A percentile compares a stretch with the other conserved stretches of the same genome.
These are phyloP conservation scores for Acronicta alni DNA, from an alignment of 2,888 invertebrate genomes.

Conservation along the genomic window DNA sequence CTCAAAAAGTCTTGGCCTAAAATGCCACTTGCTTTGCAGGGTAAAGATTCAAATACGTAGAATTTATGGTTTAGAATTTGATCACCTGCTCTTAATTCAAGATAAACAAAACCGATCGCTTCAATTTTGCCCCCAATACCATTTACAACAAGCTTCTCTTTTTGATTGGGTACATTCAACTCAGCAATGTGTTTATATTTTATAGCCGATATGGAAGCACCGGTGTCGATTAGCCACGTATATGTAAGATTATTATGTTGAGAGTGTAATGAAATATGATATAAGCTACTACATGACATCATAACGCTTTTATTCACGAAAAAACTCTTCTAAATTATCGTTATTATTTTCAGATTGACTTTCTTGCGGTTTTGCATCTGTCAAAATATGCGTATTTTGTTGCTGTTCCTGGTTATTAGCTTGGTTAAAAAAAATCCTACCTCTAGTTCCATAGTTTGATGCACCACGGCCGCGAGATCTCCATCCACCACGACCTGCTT, in stretches of 20 bases:
- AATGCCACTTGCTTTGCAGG: constrained; percentile 17
- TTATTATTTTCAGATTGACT: constrained; percentile 6
- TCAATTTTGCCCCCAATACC: constrained; percentile 14
- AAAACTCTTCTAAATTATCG: constrained; percentile 5
- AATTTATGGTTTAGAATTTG: constrained; percentile 9
- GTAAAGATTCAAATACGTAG: constrained; percentile 13
- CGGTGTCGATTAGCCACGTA: constrained; percentile 9
- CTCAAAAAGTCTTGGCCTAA: constrained; percentile 10
- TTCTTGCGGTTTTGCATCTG: not conserved
- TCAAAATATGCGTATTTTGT: constrained; percentile 4
- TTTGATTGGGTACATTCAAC: constrained; percentile 8
- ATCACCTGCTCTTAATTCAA: not conserved
- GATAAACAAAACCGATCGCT: constrained; percentile 13
- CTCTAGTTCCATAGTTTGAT: not conserved
- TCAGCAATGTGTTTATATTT: constrained; percentile 5
- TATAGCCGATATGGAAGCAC: constrained; percentile 9
- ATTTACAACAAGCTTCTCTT: not conserved
- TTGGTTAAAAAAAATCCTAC: constrained; percentile 1
- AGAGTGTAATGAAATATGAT: constrained; percentile 1
- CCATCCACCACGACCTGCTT: too few relatives aligned
- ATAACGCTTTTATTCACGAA: constrained; percentile 17
- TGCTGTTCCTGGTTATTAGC: not conserved
- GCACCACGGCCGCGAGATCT: not conserved
- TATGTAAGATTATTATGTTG: not conserved
- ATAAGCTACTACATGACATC: constrained; percentile 7